A percentile compares a stretch with the other conserved stretches of the same genome.
Evolutionary conservation across 2,797 vertebrate species (phyloP).

Genomic region (Australoheros facetus): DNA sequence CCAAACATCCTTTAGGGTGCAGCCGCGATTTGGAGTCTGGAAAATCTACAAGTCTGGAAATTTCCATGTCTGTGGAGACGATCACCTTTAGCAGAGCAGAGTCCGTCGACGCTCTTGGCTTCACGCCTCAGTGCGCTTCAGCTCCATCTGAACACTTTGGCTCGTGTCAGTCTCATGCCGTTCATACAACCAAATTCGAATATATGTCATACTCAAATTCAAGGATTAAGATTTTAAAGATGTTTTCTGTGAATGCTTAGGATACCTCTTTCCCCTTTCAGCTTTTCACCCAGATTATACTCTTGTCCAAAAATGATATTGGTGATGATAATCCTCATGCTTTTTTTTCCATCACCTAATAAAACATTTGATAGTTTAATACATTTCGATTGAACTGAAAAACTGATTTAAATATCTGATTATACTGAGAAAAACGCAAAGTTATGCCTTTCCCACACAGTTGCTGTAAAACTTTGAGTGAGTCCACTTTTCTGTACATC

Average conservation of each 20-base stretch:
- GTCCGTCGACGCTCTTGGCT: conserved; percentile 31
- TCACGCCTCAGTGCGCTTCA: conserved; percentile 42
- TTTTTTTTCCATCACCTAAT: neutral
- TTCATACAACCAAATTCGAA: conserved; percentile 5
- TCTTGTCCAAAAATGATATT: neutral
- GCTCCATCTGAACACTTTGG: conserved; percentile 55
- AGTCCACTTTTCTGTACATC: conserved; percentile 29
- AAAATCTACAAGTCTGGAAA: conserved; percentile 14
- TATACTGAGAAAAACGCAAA: neutral
- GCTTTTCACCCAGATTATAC: neutral
- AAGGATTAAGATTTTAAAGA: neutral
- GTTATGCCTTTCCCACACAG: conserved; percentile 5
- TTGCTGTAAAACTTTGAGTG: conserved; percentile 7
- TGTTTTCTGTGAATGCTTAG: neutral
- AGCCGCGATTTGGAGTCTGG: conserved; percentile 9
- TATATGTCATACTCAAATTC: neutral
- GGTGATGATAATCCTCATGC: neutral
- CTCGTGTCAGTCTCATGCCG: conserved; percentile 77
- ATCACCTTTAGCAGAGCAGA: neutral
- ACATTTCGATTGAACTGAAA: neutral
- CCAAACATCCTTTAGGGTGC: conserved; percentile 40
- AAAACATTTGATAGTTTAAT: neutral
- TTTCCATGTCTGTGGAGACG: conserved; percentile 9
- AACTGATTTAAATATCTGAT: neutral
- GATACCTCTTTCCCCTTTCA: neutral